Evolutionary conservation across 2,113 vertebrate species (phyloP).

Genomic region (Urocynchramus pylzowi): DNA sequence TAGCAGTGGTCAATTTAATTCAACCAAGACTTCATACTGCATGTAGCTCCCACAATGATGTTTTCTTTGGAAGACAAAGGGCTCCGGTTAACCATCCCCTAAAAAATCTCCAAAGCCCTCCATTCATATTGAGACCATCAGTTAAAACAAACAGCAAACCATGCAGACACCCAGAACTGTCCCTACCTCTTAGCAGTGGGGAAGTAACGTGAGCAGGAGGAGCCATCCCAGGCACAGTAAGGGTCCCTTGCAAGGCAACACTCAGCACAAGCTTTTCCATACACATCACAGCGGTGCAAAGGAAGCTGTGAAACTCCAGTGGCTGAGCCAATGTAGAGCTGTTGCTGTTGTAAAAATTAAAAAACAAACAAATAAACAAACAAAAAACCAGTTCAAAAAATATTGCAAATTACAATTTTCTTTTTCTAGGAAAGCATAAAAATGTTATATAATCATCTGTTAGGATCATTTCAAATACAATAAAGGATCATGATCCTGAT

Average conservation of each 20-base stretch:
- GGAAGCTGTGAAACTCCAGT: conserved; percentile 91
- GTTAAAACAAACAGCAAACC: conserved; percentile 18
- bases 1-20: conserved; percentile 24
- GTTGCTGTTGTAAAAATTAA: conserved; percentile 81
- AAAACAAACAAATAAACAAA: neutral
- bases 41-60: neutral
- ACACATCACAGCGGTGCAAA: conserved; percentile 92
- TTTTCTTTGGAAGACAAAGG: conserved; percentile 37
- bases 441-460: neutral
- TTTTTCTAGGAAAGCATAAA: neutral
- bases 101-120: conserved; percentile 26
- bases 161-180: neutral
- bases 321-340: conserved; percentile 90
- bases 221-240: conserved; percentile 97
- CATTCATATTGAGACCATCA: conserved; percentile 4
- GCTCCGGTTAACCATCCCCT: neutral
- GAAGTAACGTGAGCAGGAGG: conserved; percentile 95
- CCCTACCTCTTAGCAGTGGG: conserved; percentile 94
- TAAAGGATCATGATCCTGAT: neutral
- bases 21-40: neutral
- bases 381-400: neutral
- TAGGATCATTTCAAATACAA: neutral
- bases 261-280: conserved; percentile 95
- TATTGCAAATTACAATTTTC: neutral
- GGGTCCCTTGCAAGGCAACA: conserved; percentile 96